Percentiles rank a stretch among this genome's conserved stretches.
phyloP scores from a whole-genome alignment of 2,797 vertebrate genomes.

The Triplophysa yarkandensis region DNA sequence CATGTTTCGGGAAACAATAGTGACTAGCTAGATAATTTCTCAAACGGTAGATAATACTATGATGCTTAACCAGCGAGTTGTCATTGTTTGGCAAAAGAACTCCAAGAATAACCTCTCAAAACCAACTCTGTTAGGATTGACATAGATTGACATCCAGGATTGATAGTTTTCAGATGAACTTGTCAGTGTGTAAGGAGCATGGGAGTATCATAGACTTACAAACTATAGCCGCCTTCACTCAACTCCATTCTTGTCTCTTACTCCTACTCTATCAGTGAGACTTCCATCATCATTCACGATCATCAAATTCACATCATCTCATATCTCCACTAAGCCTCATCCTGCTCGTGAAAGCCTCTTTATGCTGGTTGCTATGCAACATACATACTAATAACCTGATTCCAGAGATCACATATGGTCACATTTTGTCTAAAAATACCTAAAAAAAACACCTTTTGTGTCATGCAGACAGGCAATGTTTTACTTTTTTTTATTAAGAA shows the following conservation, averaged over 20 bases:
- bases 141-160: slow-evolving; percentile 25
- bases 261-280: slow-evolving; percentile 17
- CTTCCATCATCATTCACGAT: slow-evolving; percentile 62
- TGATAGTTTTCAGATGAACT: slow-evolving; percentile 37
- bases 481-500: neutral
- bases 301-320: neutral
- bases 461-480: neutral
- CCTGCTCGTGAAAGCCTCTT: slow-evolving; percentile 35
- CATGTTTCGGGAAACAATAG: too few species aligned
- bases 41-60: too few species aligned
- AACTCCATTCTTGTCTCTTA: slow-evolving; percentile 20
- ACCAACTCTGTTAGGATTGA: slow-evolving; percentile 30
- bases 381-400: neutral
- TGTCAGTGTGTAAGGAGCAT: slow-evolving; percentile 23
- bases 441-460: neutral
- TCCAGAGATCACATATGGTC: neutral
- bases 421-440: slow-evolving; percentile 1
- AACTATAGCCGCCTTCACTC: slow-evolving; percentile 18
- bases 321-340: slow-evolving; percentile 27
- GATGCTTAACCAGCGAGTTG: too few species aligned
- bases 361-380: slow-evolving; percentile 7
- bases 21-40: too few species aligned
- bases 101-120: too few species aligned
- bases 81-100: too few species aligned
- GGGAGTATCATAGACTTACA: neutral